Percentiles rank a stretch among this genome's conserved stretches.
These are phyloP conservation scores for Tetrao urogallus DNA, from an alignment of 2,113 vertebrate species.

Conservation along the genomic window DNA sequence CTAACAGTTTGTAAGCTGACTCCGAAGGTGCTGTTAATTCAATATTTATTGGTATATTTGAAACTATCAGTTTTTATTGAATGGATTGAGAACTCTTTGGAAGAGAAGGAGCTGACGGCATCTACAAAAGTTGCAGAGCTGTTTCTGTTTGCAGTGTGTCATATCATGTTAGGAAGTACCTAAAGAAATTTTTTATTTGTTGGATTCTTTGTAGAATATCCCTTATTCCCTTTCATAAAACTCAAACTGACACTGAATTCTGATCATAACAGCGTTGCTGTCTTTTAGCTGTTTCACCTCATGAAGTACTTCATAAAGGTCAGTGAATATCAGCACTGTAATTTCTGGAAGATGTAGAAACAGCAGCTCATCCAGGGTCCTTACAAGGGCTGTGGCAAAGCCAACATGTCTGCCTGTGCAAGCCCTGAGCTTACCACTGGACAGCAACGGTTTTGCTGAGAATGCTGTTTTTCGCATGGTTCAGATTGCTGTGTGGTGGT, in stretches of 20 bases:
- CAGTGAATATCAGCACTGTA: neutral
- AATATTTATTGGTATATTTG: neutral
- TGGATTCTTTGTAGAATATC: neutral
- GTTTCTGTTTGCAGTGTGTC: neutral
- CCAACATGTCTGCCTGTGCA: neutral
- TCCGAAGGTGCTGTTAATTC: neutral
- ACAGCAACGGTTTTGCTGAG: neutral
- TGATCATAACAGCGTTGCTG: neutral
- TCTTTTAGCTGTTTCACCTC: neutral
- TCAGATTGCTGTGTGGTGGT: neutral
- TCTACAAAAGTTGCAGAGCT: neutral
- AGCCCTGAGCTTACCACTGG: neutral
- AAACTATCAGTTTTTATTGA: neutral
- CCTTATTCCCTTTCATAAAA: neutral
- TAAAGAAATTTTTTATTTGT: neutral
- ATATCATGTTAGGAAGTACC: neutral
- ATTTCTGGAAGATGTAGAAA: neutral
- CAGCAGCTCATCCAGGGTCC: neutral
- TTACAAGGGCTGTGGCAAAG: conserved; percentile 3
- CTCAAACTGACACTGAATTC: neutral
- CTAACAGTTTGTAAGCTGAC: neutral
- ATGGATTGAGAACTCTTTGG: neutral
- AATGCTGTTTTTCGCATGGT: neutral
- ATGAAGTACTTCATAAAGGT: neutral
- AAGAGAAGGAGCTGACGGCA: neutral